A percentile compares a stretch with the other conserved stretches of the same genome.
phyloP scores from a whole-genome alignment of 2,888 invertebrate genomes.

The Calameuta pallipes region DNA sequence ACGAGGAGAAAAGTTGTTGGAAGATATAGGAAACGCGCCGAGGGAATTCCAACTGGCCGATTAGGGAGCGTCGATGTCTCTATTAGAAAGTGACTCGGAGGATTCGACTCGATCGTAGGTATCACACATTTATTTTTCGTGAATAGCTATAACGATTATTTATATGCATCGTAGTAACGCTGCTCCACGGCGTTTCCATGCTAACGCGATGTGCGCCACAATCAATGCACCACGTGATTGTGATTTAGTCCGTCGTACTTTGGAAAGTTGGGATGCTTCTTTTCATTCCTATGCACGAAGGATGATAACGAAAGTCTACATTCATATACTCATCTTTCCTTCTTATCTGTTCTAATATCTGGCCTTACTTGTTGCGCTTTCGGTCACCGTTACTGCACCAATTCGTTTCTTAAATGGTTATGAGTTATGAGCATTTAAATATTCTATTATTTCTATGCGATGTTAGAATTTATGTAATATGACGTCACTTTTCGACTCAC shows the following conservation, averaged over 20 bases:
- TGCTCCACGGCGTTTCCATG: neutral
- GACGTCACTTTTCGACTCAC: too few relatives aligned
- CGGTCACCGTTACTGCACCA: neutral
- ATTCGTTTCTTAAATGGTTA: neutral
- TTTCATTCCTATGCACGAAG: neutral
- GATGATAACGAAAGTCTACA: neutral
- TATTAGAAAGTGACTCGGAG: constrained; percentile 18
- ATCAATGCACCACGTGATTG: constrained; percentile 10
- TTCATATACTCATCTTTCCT: neutral
- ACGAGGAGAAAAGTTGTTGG: neutral
- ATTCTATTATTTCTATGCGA: neutral
- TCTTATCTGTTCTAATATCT: neutral
- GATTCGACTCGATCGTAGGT: constrained; percentile 10
- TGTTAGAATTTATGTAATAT: neutral
- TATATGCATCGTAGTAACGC: constrained; percentile 15
- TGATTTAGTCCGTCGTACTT: constrained; percentile 12
- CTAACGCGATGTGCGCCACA: neutral
- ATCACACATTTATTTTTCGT: constrained; percentile 20
- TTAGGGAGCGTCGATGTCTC: constrained; percentile 16
- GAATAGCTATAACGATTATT: constrained; percentile 21
- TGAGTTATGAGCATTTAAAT: too few relatives aligned
- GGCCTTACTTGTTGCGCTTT: neutral
- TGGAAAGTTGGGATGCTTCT: neutral
- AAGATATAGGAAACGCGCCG: neutral
- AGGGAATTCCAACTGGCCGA: neutral